A percentile compares a stretch with the other conserved stretches of the same genome.
Conservation (phyloP, 1,140 invertebrate species). For the Holotrichia oblita region DNA sequence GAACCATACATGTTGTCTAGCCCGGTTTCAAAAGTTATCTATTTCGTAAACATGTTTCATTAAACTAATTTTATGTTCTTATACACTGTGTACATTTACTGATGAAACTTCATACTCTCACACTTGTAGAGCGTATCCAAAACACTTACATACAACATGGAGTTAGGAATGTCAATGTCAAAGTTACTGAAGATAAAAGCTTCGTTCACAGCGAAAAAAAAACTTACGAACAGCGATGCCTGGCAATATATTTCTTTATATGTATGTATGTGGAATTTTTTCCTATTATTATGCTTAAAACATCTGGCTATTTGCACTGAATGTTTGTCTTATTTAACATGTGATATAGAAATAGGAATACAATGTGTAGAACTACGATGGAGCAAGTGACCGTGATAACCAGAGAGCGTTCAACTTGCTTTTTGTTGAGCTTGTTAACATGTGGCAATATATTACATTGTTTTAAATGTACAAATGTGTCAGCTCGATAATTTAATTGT, state of each 20-base stretch:
- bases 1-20: too few species aligned
- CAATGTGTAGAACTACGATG: neutral
- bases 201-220: neutral
- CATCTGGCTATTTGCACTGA: slow-evolving; percentile 1
- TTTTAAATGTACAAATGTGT: too few species aligned
- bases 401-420: neutral
- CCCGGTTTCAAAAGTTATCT: too few species aligned
- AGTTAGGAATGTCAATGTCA: slow-evolving; percentile 1
- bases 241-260: neutral
- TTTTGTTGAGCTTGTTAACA: neutral
- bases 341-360: neutral
- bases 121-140: neutral
- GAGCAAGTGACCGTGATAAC: slow-evolving; percentile 3
- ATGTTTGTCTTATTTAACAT: neutral
- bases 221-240: neutral
- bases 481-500: too few species aligned
- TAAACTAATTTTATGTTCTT: too few species aligned
- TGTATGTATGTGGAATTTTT: neutral
- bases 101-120: neutral
- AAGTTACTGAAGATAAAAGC: neutral
- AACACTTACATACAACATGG: neutral
- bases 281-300: neutral
- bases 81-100: too few species aligned
- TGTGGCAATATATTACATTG: neutral
- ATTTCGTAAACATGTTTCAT: too few species aligned